Base-by-base conservation (phyloP, 2,797 vertebrate genomes). In the Acrossocheilus wenchowensis region DNA sequence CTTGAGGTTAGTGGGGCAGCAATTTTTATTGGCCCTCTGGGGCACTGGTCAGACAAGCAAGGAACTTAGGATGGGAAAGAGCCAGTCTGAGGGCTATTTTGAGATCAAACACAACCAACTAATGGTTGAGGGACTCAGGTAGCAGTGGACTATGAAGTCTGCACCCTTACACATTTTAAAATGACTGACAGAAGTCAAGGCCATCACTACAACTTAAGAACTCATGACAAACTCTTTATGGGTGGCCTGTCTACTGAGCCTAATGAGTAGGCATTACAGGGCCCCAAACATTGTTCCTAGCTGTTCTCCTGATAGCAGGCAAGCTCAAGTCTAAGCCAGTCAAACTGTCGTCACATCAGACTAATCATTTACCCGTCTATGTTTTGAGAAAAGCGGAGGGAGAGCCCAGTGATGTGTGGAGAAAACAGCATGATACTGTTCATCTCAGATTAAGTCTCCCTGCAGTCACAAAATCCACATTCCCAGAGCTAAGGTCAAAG, bases 341-440 rank as follows among this genome's bases (percentile, higher is more conserved):
- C 80, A 26, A 26, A n/a, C 45, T 81, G 77, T 69, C 54, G 9
- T 78, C 69, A 84, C 45, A 60, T 64, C 74, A 43, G 54, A 78
- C 75, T 86, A 90, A 90, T 90, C 82, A 89, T 88, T 87, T 48
- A 87, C 86, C 41, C 12, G 14, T 73, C 74, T 41, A 81, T 72
- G 83, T 72, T 81, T 78, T 45, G 54, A 60, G 21, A 81, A 73
- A 73, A 77, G 17, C 50, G 6, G 10, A 60, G 54, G 48, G 36
- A 52, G 26, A 79, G 48, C n/a, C 36, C 19, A 78, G 6, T 23
- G 43, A 72, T n/a, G 43, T 54, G 41, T 62, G 48, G 62, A 88
- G 60, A 62, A 82, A 72, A 69, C 54, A 66, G 60, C 83, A 69
- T 48, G 69, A 85, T 23, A 52, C n/a, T 39, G 80, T 75, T 83